Evolutionary conservation across 2,888 invertebrate genomes (phyloP), one percentile per base, ranked within the genome.

Genomic region (Cybosia mesomella): DNA sequence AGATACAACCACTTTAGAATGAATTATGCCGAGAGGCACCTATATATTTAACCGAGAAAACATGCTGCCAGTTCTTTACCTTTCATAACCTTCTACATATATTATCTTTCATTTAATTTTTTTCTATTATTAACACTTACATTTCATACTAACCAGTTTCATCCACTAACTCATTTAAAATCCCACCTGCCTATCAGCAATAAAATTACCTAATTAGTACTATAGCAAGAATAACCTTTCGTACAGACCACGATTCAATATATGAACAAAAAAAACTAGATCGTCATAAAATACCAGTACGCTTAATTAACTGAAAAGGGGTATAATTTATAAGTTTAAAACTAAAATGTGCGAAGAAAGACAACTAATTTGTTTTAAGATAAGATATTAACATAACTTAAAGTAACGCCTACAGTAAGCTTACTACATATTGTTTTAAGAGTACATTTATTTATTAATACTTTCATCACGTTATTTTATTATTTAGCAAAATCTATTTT

Each of bases 401-500:
- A 61, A 28, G 13, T 24, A 60, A 62, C 11, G 57, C 65, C 53
- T 65, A 61, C 22, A 57, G 24, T 36, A 65, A 69, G 66, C 69
- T 58, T 54, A 39, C 62, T 58, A 66, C 24, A 43, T 36, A 36
- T 24, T 53, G 18, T 62, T 13, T 66, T 57, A 28, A 13, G 53
- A 10, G 13, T 62, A 62, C 0, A 53, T 58, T 58, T 21, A 55
- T 55, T 65, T 21, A 36, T 39, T 36, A 39, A 64, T 58, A 58
- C 65, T 65, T 65, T 68, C 68, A 65, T 61, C 62, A 58, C 53
- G 10, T 58, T 57, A 24, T 53, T 58, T n/a, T 18, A 43, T 61
- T 49, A 8, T 70, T 70, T 67, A 70, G 34, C 43, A 49, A 32
- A 49, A 54, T 70, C 59, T 15, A 63, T 36, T 63, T 63, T 57